Base-by-base conservation (phyloP, 2,888 invertebrate species). In the Strigamia transsilvanica region DNA sequence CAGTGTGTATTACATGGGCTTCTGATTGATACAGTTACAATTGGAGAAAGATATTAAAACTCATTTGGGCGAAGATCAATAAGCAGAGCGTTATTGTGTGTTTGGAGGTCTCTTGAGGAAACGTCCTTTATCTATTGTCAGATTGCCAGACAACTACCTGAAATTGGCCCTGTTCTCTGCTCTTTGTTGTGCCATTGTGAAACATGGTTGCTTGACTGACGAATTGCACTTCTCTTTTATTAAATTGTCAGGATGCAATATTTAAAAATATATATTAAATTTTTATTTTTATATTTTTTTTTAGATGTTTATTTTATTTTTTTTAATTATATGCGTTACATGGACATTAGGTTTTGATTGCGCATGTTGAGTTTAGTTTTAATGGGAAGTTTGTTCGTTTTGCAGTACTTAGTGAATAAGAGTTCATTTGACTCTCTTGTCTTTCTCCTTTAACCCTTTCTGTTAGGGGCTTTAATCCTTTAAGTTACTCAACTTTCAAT, bases 101-200 rank as follows among this genome's bases (percentile, higher is more conserved):
- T 73, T 73, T 73, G 73, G 73, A 73, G 73, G 73, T 73, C 73
- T 73, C 73, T 73, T 27, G 73, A 73, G 23, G 73, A 73, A 73
- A 73, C 73, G 32, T 73, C 73, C 15, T 73, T 73, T 73, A 73
- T 73, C 73, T 73, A 13, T 73, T 73, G 73, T 73, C 73, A 73
- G 73, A 73, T 73, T 73, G 73, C 73, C 73, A 73, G 73, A 32
- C 73, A 73, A 73, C 73, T 32, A 73, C 73, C 73, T 73, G 73
- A 23, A 32, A 73, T 73, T 73, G 73, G 73, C 56, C 56, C n/a
- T 73, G 73, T 73, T 32, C 73, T 73, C 32, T 12, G 0, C 61
- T 66, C 61, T 66, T 66, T 66, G 73, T 27, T 23, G 32, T 38
- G 27, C 73, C 32, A 27, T 32, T 73, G 32, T 73, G 73, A 32